phyloP scores from a whole-genome alignment of 1,140 invertebrate genomes.

The Ceratina calcarata region DNA sequence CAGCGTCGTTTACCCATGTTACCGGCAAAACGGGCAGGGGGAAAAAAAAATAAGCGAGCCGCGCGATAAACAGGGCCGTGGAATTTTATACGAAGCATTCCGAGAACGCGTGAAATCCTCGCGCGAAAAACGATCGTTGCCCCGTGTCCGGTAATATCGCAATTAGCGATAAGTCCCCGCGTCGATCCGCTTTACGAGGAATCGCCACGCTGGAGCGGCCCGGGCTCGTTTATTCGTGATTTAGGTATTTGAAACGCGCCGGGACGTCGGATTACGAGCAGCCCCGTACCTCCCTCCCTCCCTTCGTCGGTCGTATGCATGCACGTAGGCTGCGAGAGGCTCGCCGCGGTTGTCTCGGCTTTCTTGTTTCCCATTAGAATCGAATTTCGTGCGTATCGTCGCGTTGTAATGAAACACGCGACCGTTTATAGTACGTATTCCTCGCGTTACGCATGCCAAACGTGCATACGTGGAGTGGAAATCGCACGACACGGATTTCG shows the following conservation, averaged over 20 bases:
- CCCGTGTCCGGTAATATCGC: conserved; percentile 34
- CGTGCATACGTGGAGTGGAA: conserved; percentile 51
- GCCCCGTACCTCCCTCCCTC: neutral
- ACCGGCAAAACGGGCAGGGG: neutral
- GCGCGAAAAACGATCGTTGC: conserved; percentile 39
- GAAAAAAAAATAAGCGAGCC: neutral
- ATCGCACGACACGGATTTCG: conserved; percentile 38
- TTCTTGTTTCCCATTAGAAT: conserved; percentile 64
- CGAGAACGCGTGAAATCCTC: conserved; percentile 39
- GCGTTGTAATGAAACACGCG: conserved; percentile 61
- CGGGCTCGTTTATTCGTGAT: conserved; percentile 46
- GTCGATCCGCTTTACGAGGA: conserved; percentile 44
- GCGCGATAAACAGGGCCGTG: conserved; percentile 25
- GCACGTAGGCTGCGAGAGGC: too few relatives aligned
- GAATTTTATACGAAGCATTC: conserved; percentile 40
- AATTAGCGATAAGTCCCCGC: conserved; percentile 50
- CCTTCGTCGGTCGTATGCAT: too few relatives aligned
- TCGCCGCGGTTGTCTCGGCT: conserved; percentile 37
- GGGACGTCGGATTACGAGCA: conserved; percentile 55
- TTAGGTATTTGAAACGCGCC: conserved; percentile 61
- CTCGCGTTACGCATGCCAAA: conserved; percentile 63
- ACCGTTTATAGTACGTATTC: conserved; percentile 51
- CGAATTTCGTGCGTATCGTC: conserved; percentile 64
- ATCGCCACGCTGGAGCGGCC: conserved; percentile 18
- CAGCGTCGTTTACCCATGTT: neutral